Evolutionary conservation across 2,113 vertebrate species (phyloP), one percentile per base, ranked within the genome.

Genomic region (Ageneiosus marmoratus): DNA sequence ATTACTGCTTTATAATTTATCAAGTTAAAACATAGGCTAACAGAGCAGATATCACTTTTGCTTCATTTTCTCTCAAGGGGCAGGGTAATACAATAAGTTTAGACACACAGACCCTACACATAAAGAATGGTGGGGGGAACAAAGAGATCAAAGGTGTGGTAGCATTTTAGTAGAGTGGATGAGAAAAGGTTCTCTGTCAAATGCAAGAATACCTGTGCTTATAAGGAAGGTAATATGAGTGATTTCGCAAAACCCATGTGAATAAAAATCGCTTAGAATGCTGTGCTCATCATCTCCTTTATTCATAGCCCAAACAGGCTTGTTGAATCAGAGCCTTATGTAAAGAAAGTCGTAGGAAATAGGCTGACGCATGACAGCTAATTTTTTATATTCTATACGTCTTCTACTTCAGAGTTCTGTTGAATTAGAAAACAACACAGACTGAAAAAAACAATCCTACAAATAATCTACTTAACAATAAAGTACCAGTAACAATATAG

Each of bases 61-160:
- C 41, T 24, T n/a, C 41, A 46, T 72, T 4, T 46, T 48, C 69
- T 27, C 15, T 32, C 24, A 72, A 13, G 13, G 69, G 24, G 24
- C 2, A 5, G 41, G 5, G 44, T 72, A 72, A 48, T 12, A 27
- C 44, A 48, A 72, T 48, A 72, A 44, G 69, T 48, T 48, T 48
- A 48, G 6, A 72, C 2, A 48, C 44, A 72, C 24, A 63, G n/a
- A 62, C 58, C 10, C 10, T 11, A 46, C 37, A 44, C 67, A 70
- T 41, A 48, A 72, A 48, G 69, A 48, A 72, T 27, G 44, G 69
- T 3, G 5, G 44, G 44, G n/a, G 46, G 48, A 24, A 72, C 69
- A 74, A 74, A 51, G 10, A 32, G 72, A 74, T 74, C 48, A 74
- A 51, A 74, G 72, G 46, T 11, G 72, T 74, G 72, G 48, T 20